Percentiles rank a stretch among this genome's conserved stretches.
These are phyloP conservation scores for Penaeus japonicus DNA, from an alignment of 1,140 invertebrate genomes.

Conservation along the genomic window DNA sequence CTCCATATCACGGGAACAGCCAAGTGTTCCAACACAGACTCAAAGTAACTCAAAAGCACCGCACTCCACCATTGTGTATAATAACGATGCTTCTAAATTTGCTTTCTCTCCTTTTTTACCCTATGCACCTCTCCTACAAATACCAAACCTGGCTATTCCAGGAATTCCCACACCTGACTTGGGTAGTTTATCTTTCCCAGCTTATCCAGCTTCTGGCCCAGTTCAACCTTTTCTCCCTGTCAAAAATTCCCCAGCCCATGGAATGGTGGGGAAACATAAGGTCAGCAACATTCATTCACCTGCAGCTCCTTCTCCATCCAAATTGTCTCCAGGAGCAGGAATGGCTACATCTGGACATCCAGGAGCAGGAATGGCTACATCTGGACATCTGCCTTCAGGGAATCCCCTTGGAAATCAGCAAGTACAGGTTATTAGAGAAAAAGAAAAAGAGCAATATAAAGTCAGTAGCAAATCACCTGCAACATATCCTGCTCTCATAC, in stretches of 20 bases:
- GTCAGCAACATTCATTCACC: neutral
- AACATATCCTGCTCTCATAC: slow-evolving; percentile 45
- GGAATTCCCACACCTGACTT: slow-evolving; percentile 60
- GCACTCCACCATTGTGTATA: slow-evolving; percentile 15
- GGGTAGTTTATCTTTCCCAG: slow-evolving; percentile 39
- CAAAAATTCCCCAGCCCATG: neutral
- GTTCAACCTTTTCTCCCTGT: neutral
- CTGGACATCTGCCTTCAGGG: neutral
- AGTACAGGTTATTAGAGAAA: slow-evolving; percentile 9
- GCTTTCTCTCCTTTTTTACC: slow-evolving; percentile 68
- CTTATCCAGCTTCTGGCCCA: slow-evolving; percentile 1
- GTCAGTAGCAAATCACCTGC: neutral
- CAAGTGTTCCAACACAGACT: neutral
- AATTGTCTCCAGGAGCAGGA: neutral
- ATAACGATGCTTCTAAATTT: slow-evolving; percentile 62
- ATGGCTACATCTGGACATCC: neutral
- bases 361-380: neutral
- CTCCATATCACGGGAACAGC: slow-evolving; percentile 18
- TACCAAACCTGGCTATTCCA: slow-evolving; percentile 66
- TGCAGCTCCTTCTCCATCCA: neutral
- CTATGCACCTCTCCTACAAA: slow-evolving; percentile 70
- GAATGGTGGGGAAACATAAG: neutral
- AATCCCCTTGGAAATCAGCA: neutral
- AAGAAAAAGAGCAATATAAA: slow-evolving; percentile 29
- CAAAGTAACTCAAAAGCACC: slow-evolving; percentile 16